Evolutionary conservation across 2,888 invertebrate genomes (phyloP).

Genomic region (Cryptocheilus praepositus): DNA sequence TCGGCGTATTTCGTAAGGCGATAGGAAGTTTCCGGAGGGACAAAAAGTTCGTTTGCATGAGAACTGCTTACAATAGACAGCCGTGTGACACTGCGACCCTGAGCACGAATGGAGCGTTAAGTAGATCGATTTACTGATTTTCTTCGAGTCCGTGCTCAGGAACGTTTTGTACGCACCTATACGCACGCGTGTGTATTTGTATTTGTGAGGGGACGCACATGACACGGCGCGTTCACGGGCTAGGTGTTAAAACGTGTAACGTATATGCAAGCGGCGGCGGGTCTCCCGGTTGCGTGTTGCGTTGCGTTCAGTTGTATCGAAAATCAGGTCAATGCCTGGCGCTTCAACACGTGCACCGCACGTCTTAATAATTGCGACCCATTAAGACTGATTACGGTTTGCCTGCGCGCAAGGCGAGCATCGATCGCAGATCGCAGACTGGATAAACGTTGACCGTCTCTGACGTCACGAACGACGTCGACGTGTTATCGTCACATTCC

Average conservation of each 20-base stretch:
- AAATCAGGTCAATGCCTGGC: slow-evolving; percentile 43
- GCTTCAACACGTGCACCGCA: slow-evolving; percentile 25
- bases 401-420: slow-evolving; percentile 17
- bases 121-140: slow-evolving; percentile 2
- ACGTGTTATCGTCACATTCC: neutral
- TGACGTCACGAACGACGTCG: slow-evolving; percentile 18
- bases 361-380: slow-evolving; percentile 37
- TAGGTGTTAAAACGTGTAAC: too few relatives aligned
- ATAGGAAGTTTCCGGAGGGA: too few relatives aligned
- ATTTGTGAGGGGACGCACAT: too few relatives aligned
- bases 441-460: slow-evolving; percentile 16
- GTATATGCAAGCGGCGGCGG: too few relatives aligned
- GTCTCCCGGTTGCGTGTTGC: too few relatives aligned
- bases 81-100: slow-evolving; percentile 9
- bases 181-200: too few relatives aligned
- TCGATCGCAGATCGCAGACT: slow-evolving; percentile 23
- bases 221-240: too few relatives aligned
- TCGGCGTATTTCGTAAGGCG: too few relatives aligned
- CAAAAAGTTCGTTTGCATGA: slow-evolving; percentile 4
- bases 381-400: slow-evolving; percentile 35
- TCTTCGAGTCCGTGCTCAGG: neutral
- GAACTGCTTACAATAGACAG: neutral
- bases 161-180: too few relatives aligned
- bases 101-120: slow-evolving; percentile 3
- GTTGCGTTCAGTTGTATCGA: neutral